Conservation (phyloP, 2,888 invertebrate genomes). For the Belgica antarctica region DNA sequence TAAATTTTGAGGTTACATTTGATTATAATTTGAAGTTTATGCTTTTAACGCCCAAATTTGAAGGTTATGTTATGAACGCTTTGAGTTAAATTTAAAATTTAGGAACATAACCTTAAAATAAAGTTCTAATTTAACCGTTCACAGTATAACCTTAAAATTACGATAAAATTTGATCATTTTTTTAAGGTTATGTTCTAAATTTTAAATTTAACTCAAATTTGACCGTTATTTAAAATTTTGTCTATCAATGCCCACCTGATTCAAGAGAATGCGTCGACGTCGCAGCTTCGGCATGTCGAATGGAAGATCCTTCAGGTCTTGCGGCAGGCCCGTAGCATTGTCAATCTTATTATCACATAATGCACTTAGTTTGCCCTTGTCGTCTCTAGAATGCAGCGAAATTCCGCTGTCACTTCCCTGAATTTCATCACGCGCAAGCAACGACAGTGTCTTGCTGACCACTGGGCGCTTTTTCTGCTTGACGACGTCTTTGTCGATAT, state of each 20-base stretch:
- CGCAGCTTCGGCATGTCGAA: conserved; percentile 88
- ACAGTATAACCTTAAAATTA: too few species aligned
- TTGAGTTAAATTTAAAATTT: too few species aligned
- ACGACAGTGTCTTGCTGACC: conserved; percentile 57
- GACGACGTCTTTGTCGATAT: conserved; percentile 41
- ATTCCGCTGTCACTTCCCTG: conserved; percentile 87
- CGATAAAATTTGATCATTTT: too few species aligned
- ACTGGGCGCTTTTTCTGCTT: conserved; percentile 48
- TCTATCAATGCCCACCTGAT: background rate
- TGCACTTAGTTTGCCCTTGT: conserved; percentile 49
- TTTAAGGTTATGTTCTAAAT: background rate
- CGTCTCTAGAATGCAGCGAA: conserved; percentile 78
- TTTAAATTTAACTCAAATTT: background rate
- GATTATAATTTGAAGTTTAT: conserved; percentile 1
- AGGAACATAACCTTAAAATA: too few species aligned
- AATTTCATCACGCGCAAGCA: conserved; percentile 69
- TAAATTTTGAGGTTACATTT: background rate
- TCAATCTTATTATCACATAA: conserved; percentile 49
- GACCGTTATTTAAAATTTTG: background rate
- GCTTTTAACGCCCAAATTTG: too few species aligned
- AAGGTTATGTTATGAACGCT: too few species aligned
- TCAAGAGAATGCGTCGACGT: conserved; percentile 60
- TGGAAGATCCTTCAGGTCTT: conserved; percentile 75
- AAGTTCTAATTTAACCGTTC: too few species aligned
- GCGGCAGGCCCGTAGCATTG: conserved; percentile 59